Percentiles rank a stretch among this genome's conserved stretches.
Evolutionary conservation across 2,888 invertebrate genomes (phyloP).

Genomic region (Yponomeuta sedellus): DNA sequence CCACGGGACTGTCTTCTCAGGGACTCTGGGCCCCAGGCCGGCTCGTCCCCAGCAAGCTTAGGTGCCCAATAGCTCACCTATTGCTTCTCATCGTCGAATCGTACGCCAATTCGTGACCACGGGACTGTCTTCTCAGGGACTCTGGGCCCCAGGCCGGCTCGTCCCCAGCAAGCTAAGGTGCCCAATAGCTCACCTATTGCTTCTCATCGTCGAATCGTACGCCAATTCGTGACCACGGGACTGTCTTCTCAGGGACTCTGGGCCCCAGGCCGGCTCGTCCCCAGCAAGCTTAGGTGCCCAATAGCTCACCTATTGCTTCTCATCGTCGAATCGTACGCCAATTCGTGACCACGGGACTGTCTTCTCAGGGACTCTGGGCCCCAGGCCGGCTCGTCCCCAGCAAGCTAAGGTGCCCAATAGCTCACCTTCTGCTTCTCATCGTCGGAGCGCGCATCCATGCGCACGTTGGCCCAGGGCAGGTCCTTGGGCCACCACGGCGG

Average conservation of each 20-base stretch:
- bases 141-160: conserved; percentile 96
- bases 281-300: too few species aligned
- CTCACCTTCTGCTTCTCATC: conserved; percentile 97
- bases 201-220: conserved; percentile 89
- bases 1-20: too few species aligned
- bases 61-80: too few species aligned
- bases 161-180: conserved; percentile 2
- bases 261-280: conserved; percentile 96
- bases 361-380: too few species aligned
- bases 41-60: too few species aligned
- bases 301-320: too few species aligned
- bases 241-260: conserved; percentile 74
- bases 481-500: conserved; percentile 99
- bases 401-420: too few species aligned
- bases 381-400: too few species aligned
- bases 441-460: conserved; percentile 97
- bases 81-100: conserved; percentile 93
- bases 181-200: too few species aligned
- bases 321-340: too few species aligned
- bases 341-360: too few species aligned
- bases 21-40: too few species aligned
- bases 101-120: conserved; percentile 99
- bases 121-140: conserved; percentile 81
- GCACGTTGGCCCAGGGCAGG: conserved; percentile 98
- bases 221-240: conserved; percentile 99